These are phyloP conservation scores for Campylomormyrus numenius DNA, from an alignment of 2,113 vertebrate species.

Conservation along the genomic window DNA sequence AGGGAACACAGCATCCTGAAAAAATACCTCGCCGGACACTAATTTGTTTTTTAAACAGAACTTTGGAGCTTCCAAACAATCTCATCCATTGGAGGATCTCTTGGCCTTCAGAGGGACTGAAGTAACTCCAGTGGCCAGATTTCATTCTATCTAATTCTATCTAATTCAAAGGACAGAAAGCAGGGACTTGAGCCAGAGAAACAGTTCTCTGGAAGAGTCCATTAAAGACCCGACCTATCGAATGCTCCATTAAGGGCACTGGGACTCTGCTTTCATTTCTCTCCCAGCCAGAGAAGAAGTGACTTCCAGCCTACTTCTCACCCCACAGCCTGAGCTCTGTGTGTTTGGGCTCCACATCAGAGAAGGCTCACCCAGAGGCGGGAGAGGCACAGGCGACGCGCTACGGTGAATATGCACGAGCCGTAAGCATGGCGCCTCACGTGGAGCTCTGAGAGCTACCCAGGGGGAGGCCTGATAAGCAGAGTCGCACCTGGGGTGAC, in stretches of 20 bases:
- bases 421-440: not conserved
- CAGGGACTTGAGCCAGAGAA: not conserved
- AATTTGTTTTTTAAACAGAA: not conserved
- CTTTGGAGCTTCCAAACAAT: not conserved
- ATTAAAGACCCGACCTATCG: constrained; percentile 4
- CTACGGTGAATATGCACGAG: not conserved
- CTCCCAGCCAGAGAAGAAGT: not conserved
- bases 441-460: not conserved
- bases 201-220: not conserved
- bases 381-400: not conserved
- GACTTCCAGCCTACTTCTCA: not conserved
- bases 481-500: not conserved
- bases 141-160: not conserved
- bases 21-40: not conserved
- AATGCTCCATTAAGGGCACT: not conserved
- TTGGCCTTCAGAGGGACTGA: not conserved
- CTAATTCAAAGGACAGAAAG: not conserved
- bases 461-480: too few species aligned
- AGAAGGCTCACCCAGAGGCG: not conserved
- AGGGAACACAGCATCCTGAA: not conserved
- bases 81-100: not conserved
- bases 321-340: not conserved
- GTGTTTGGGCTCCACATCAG: not conserved
- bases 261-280: not conserved
- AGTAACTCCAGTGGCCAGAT: not conserved